Conservation (phyloP, 2,113 vertebrate genomes). For the Erinaceus europaeus region DNA sequence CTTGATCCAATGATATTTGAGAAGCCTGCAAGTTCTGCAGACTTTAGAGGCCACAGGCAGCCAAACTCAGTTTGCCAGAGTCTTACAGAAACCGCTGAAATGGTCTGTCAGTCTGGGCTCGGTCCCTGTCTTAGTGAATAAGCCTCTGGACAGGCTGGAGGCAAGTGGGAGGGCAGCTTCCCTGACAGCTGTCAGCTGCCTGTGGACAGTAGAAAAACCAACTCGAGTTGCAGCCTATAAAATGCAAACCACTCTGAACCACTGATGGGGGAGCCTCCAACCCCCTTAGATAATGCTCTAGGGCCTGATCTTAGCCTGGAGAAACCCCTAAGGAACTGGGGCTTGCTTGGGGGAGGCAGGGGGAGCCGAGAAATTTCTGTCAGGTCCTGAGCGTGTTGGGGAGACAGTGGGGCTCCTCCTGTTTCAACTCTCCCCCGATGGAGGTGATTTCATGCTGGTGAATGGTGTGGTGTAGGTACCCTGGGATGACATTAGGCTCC, state of each 20-base stretch:
- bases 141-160: slow-evolving; percentile 37
- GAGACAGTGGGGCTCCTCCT: not conserved
- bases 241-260: slow-evolving; percentile 37
- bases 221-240: slow-evolving; percentile 20
- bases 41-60: not conserved
- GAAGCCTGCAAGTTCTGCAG: not conserved
- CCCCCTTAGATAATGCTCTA: not conserved
- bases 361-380: not conserved
- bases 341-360: not conserved
- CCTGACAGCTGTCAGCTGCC: slow-evolving; percentile 64
- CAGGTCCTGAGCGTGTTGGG: not conserved
- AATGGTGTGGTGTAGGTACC: not conserved
- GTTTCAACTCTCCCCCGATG: not conserved
- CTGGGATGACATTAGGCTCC: not conserved
- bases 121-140: slow-evolving; percentile 41
- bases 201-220: slow-evolving; percentile 23
- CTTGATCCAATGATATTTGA: not conserved
- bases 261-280: not conserved
- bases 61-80: slow-evolving; percentile 32
- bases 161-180: slow-evolving; percentile 32
- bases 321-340: not conserved
- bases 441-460: slow-evolving; percentile 1
- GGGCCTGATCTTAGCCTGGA: slow-evolving; percentile 51
- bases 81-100: slow-evolving; percentile 16
- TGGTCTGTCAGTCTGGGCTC: slow-evolving; percentile 47